Evolutionary conservation across 2,888 invertebrate genomes (phyloP).

Genomic region (Apodemia duryi): DNA sequence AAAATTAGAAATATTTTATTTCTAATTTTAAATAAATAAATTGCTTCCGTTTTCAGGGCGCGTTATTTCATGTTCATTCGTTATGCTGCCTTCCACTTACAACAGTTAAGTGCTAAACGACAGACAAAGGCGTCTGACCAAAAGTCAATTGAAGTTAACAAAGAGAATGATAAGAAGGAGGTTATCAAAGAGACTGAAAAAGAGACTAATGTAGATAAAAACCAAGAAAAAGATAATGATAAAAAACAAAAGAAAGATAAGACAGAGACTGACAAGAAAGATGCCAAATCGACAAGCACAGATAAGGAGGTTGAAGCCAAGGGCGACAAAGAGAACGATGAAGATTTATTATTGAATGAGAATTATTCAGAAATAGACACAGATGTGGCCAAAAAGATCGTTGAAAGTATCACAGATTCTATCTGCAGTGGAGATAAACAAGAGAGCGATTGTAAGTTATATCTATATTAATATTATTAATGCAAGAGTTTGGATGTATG

Average conservation of each 20-base stretch:
- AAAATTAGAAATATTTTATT: background rate
- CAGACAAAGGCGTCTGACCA: constrained; percentile 64
- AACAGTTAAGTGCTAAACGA: constrained; percentile 88
- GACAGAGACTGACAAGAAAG: constrained; percentile 51
- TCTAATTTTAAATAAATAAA: constrained; percentile 6
- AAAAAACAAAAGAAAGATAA: constrained; percentile 50
- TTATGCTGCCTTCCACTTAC: constrained; percentile 96
- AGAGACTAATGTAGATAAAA: constrained; percentile 43
- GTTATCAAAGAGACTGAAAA: constrained; percentile 52
- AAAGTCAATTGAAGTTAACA: constrained; percentile 64
- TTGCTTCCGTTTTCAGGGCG: constrained; percentile 59
- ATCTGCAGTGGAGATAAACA: constrained; percentile 86
- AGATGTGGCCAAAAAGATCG: constrained; percentile 94
- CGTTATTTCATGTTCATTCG: constrained; percentile 98
- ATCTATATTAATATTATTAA: background rate
- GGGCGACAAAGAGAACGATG: constrained; percentile 34
- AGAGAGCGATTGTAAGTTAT: constrained; percentile 80
- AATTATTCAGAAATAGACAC: constrained; percentile 82
- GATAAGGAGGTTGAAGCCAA: constrained; percentile 32
- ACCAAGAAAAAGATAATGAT: constrained; percentile 49
- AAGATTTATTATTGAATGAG: constrained; percentile 61
- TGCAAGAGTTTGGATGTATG: too few species aligned
- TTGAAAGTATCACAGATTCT: constrained; percentile 91
- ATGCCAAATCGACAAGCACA: constrained; percentile 38
- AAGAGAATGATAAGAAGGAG: constrained; percentile 51